Base-by-base conservation (phyloP, 2,797 vertebrate species). In the Pagetopsis macropterus region DNA sequence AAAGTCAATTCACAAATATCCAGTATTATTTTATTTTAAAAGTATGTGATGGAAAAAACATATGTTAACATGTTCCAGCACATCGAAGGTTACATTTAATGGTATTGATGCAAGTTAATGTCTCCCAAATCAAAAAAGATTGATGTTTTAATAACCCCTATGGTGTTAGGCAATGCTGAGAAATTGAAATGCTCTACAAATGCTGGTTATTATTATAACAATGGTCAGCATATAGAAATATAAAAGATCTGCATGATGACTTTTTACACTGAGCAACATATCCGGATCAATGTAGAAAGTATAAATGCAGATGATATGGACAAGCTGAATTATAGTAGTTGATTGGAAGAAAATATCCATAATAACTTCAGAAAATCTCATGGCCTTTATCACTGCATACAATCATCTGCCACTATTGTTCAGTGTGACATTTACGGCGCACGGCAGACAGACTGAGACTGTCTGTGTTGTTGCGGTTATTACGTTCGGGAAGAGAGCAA, bases 341-440 rank as follows among this genome's bases (percentile, higher is more conserved):
- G 19, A 55, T 9, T 33, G 5, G n/a, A 37, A 44, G 46, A 61
- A 63, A 83, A 59, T 43, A 66, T 52, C n/a, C 21, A 62, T 67
- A 57, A 78, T 82, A 70, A 76, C 63, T 43, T 65, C 3, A 57
- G 1, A 55, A 48, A 59, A 72, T 74, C 64, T 31, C 44, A 15
- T 57, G 79, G 56, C 75, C 73, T 81, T 82, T 82, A 76, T 83
- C 50, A 61, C 50, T 21, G 56, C 62, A 67, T 73, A 65, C 52
- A 76, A 68, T 78, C 75, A 73, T 31, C 43, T 65, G 44, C 46
- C 65, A 74, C 82, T 81, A 78, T 70, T 84, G 83, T 61, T 58
- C 45, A 41, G 55, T 50, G 58, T 86, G 80, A 85, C 88, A 87
- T 87, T 89, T 89, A 75, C 41, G 50, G 72, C 46, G 50, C 75